Percentiles rank a stretch among this genome's conserved stretches.
These are phyloP conservation scores for Parotia lawesii DNA, from an alignment of 2,113 vertebrate species.

Conservation along the genomic window DNA sequence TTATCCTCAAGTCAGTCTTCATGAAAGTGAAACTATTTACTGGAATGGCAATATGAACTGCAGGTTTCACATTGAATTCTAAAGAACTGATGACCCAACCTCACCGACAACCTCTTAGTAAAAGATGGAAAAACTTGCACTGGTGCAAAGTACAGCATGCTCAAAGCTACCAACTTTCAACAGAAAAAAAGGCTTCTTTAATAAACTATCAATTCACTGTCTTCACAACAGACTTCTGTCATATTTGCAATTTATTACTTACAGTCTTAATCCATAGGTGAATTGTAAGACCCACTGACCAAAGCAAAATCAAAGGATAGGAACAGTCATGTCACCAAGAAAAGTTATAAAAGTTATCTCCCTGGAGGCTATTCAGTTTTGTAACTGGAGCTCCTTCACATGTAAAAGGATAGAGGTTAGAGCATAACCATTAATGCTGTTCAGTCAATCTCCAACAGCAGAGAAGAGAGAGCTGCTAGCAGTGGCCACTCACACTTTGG, in stretches of 20 bases:
- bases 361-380: background rate
- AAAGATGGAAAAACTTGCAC: background rate
- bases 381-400: background rate
- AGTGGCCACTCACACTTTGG: background rate
- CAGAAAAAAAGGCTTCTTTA: background rate
- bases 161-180: background rate
- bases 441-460: background rate
- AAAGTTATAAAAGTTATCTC: background rate
- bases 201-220: background rate
- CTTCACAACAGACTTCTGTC: background rate
- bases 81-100: background rate
- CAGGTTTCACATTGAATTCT: background rate
- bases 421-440: accelerated
- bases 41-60: background rate
- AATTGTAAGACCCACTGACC: background rate
- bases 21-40: background rate
- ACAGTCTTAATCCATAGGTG: background rate
- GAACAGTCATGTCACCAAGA: background rate
- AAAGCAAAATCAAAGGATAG: background rate
- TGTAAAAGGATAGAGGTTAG: background rate
- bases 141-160: background rate
- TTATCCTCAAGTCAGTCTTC: no score
- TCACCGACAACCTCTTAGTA: background rate
- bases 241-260: background rate
- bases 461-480: background rate